Evolutionary conservation across 2,888 invertebrate genomes (phyloP).

Genomic region (Antheraea yamamai): DNA sequence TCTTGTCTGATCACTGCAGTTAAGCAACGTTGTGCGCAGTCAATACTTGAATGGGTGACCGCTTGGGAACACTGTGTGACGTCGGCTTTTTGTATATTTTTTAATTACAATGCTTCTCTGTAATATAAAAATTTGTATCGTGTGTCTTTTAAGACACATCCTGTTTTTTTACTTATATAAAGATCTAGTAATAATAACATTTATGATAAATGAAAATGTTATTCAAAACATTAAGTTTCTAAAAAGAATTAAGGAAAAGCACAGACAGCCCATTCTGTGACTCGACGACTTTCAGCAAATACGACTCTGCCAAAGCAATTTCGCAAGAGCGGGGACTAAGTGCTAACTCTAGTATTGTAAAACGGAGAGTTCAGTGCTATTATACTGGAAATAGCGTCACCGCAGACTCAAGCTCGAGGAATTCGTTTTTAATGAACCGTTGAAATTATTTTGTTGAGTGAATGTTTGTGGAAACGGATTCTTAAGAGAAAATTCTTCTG

Average conservation of each 20-base stretch:
- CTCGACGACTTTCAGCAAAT: slow-evolving; percentile 21
- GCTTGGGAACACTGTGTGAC: too few species aligned
- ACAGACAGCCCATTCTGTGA: slow-evolving; percentile 16
- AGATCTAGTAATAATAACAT: neutral
- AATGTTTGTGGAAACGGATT: neutral
- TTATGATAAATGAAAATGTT: neutral
- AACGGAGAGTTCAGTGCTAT: slow-evolving; percentile 46
- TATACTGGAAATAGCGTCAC: slow-evolving; percentile 28
- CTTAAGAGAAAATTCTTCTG: neutral
- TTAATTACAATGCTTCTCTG: too few species aligned
- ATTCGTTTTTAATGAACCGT: slow-evolving; percentile 3
- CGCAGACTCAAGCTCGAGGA: slow-evolving; percentile 9
- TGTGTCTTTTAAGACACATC: too few species aligned
- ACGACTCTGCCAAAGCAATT: slow-evolving; percentile 14
- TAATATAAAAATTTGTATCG: too few species aligned
- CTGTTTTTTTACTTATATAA: neutral
- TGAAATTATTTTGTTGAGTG: neutral
- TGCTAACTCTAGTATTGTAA: slow-evolving; percentile 56
- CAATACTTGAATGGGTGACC: too few species aligned
- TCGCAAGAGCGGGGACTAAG: slow-evolving; percentile 42
- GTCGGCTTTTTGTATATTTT: too few species aligned
- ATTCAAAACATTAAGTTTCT: neutral
- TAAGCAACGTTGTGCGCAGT: too few species aligned
- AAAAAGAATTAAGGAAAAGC: neutral
- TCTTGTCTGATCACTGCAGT: too few species aligned